Evolutionary conservation across 2,888 invertebrate genomes (phyloP).

Genomic region (Caenorhabditis afra): DNA sequence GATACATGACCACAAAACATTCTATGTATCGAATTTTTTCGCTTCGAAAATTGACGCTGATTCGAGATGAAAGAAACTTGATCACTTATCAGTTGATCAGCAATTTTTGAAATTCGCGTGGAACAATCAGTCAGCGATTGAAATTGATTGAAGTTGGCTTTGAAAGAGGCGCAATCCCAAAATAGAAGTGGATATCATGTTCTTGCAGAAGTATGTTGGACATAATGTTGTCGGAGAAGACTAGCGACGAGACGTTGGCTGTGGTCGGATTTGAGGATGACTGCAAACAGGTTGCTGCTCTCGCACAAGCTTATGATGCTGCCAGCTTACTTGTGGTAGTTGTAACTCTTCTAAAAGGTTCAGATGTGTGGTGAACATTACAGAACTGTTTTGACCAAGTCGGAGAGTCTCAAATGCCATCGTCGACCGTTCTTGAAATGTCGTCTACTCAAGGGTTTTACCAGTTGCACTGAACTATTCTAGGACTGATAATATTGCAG

Average conservation of each 20-base stretch:
- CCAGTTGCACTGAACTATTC: background rate
- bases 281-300: slow-evolving; percentile 52
- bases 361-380: background rate
- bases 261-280: slow-evolving; percentile 56
- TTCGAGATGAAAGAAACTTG: slow-evolving; percentile 38
- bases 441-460: slow-evolving; percentile 56
- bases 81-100: slow-evolving; percentile 37
- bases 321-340: slow-evolving; percentile 47
- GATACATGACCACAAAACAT: too few species aligned
- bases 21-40: slow-evolving; percentile 9
- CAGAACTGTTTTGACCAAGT: slow-evolving; percentile 57
- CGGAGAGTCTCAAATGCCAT: slow-evolving; percentile 60
- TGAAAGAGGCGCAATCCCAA: background rate
- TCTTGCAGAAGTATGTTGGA: slow-evolving; percentile 53
- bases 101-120: slow-evolving; percentile 45
- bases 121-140: background rate
- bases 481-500: slow-evolving; percentile 20
- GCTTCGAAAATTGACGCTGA: slow-evolving; percentile 33
- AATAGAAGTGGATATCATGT: background rate
- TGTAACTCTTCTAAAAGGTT: background rate
- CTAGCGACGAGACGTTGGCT: slow-evolving; percentile 34
- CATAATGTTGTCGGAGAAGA: slow-evolving; percentile 34
- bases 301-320: slow-evolving; percentile 59
- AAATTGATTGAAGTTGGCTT: background rate
- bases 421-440: slow-evolving; percentile 43